phyloP scores from a whole-genome alignment of 2,797 vertebrate species.

The Sebastes trivittatus region DNA sequence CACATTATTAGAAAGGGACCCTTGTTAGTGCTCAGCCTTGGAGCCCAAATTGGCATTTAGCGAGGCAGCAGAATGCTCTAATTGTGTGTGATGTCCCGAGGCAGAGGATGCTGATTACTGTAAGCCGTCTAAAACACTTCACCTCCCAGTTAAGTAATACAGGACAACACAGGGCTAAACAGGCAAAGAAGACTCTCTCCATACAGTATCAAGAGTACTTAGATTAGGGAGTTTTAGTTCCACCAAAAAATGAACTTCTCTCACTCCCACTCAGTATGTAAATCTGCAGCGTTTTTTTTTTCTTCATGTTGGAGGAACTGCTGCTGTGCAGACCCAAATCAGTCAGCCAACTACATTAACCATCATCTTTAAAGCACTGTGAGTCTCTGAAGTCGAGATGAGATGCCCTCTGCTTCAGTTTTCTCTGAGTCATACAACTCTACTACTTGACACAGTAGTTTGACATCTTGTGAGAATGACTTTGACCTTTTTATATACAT shows the following conservation, averaged over 20 bases:
- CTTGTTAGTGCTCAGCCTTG: conserved; percentile 64
- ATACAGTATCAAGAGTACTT: background rate
- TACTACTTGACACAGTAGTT: background rate
- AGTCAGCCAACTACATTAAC: conserved; percentile 38
- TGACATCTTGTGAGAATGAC: conserved; percentile 5
- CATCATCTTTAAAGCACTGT: conserved; percentile 38
- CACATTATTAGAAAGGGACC: conserved; percentile 53
- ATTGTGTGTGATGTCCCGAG: conserved; percentile 66
- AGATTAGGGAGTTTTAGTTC: conserved; percentile 23
- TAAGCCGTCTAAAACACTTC: conserved; percentile 44
- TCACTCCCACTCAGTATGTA: conserved; percentile 54
- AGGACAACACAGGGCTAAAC: conserved; percentile 29
- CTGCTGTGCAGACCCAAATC: conserved; percentile 16
- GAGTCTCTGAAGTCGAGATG: conserved; percentile 53
- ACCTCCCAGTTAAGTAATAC: conserved; percentile 35
- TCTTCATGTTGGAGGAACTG: conserved; percentile 37
- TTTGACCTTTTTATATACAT: background rate
- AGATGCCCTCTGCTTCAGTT: conserved; percentile 21
- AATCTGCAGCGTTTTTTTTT: conserved; percentile 23
- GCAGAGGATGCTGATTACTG: conserved; percentile 60
- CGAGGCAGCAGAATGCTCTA: conserved; percentile 69
- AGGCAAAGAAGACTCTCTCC: conserved; percentile 11
- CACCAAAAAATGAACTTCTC: conserved; percentile 23
- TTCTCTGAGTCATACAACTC: conserved; percentile 14
- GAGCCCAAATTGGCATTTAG: conserved; percentile 73